Evolutionary conservation across 92 coral and sea anemone genomes (phyloP).

Genomic region (Metridium senile): DNA sequence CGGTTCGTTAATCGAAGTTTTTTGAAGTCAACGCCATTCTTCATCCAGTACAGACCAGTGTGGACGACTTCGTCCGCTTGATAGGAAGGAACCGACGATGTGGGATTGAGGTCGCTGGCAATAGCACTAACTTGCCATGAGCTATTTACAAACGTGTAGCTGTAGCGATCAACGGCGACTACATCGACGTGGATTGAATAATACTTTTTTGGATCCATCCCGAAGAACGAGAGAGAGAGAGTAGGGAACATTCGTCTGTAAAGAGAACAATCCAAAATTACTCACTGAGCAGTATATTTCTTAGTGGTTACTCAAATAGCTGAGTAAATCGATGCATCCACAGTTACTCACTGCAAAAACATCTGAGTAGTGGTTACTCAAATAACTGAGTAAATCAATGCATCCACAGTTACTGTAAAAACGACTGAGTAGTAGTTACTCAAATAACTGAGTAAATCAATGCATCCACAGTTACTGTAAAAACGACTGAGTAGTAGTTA

Average conservation of each 20-base stretch:
- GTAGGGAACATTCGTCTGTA: constrained; percentile 91
- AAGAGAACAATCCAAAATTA: neutral
- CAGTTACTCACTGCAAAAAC: too few relatives aligned
- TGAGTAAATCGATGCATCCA: too few relatives aligned
- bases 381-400: too few relatives aligned
- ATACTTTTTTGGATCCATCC: constrained; percentile 70
- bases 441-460: too few relatives aligned
- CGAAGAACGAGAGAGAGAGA: constrained; percentile 69
- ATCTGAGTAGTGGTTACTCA: too few relatives aligned
- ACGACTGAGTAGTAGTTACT: too few relatives aligned
- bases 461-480: too few relatives aligned
- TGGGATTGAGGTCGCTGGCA: constrained; percentile 75
- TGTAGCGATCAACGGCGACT: constrained; percentile 78
- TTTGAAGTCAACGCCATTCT: constrained; percentile 88
- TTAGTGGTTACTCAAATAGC: too few relatives aligned
- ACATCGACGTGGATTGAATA: constrained; percentile 77
- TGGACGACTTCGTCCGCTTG: constrained; percentile 80
- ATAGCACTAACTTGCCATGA: constrained; percentile 84
- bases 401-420: too few relatives aligned
- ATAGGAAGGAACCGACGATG: constrained; percentile 75
- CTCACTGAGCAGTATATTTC: too few relatives aligned
- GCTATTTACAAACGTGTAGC: constrained; percentile 79
- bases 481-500: too few relatives aligned
- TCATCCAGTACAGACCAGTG: constrained; percentile 88
- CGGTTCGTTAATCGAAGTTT: constrained; percentile 80